Percentiles rank a stretch among this genome's conserved stretches.
These are phyloP conservation scores for Drosophila pectinifera DNA, from an alignment of 1,140 invertebrate genomes.

Conservation along the genomic window DNA sequence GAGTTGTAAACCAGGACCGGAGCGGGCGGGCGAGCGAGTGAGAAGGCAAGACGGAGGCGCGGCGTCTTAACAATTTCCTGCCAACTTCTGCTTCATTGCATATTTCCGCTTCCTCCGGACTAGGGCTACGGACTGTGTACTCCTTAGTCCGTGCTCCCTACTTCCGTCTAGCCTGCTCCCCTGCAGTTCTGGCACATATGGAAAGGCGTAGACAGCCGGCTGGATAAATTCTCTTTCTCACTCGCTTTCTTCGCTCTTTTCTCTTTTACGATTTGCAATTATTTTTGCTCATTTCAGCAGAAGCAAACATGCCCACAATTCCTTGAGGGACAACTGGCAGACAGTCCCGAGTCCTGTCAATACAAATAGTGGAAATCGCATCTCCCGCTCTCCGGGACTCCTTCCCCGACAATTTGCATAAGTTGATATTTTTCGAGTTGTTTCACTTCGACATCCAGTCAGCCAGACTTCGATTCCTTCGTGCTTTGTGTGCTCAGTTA, in stretches of 20 bases:
- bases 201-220: slow-evolving; percentile 55
- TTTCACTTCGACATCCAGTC: slow-evolving; percentile 33
- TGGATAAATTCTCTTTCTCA: slow-evolving; percentile 39
- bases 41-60: slow-evolving; percentile 43
- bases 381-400: slow-evolving; percentile 7
- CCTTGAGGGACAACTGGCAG: slow-evolving; percentile 71
- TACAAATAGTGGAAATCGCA: slow-evolving; percentile 53
- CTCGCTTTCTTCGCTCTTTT: slow-evolving; percentile 6
- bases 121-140: slow-evolving; percentile 4
- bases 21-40: slow-evolving; percentile 4
- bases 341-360: slow-evolving; percentile 37
- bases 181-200: slow-evolving; percentile 34
- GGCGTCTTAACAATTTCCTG: slow-evolving; percentile 81
- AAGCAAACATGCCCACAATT: slow-evolving; percentile 79
- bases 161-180: slow-evolving; percentile 2
- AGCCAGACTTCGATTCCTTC: slow-evolving; percentile 28
- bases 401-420: slow-evolving; percentile 72
- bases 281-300: slow-evolving; percentile 83
- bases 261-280: slow-evolving; percentile 81
- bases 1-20: slow-evolving; percentile 56
- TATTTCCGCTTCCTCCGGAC: slow-evolving; percentile 72
- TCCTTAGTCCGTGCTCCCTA: not conserved
- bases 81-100: slow-evolving; percentile 82
- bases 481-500: slow-evolving; percentile 53
- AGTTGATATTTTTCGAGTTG: slow-evolving; percentile 79